A percentile compares a stretch with the other conserved stretches of the same genome.
These are phyloP conservation scores for Pyxicephalus adspersus DNA, from an alignment of 2,113 vertebrate species.

Conservation along the genomic window DNA sequence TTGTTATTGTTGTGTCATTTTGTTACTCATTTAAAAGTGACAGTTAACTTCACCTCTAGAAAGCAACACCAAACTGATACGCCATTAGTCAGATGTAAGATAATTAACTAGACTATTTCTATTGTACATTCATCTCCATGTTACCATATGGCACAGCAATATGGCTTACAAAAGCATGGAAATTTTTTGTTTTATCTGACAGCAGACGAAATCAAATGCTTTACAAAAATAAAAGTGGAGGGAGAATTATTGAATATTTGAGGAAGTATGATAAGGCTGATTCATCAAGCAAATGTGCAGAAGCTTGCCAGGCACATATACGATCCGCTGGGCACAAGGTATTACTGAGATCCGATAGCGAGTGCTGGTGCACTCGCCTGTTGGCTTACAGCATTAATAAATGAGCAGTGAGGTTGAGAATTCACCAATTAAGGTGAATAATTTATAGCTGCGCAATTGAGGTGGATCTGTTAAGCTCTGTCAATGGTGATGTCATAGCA, in stretches of 20 bases:
- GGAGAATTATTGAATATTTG: background rate
- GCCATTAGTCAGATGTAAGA: constrained; percentile 3
- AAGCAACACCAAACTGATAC: background rate
- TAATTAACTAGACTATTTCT: constrained; percentile 11
- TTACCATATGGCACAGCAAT: constrained; percentile 28
- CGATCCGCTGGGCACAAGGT: too few relatives aligned
- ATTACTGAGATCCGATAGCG: too few relatives aligned
- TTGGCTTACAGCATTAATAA: too few relatives aligned
- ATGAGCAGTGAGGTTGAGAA: too few relatives aligned
- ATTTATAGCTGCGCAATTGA: too few relatives aligned
- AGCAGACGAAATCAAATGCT: background rate
- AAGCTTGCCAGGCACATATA: too few relatives aligned
- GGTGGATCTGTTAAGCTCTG: too few relatives aligned
- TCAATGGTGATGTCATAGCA: too few relatives aligned
- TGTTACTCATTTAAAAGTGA: background rate
- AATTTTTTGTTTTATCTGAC: background rate
- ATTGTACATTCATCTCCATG: constrained; percentile 15
- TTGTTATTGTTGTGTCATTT: background rate
- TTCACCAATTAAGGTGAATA: too few relatives aligned
- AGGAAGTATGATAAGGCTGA: too few relatives aligned
- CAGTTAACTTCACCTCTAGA: constrained; percentile 5
- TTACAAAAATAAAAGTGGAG: background rate
- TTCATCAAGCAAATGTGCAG: too few relatives aligned
- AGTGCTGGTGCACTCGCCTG: too few relatives aligned
- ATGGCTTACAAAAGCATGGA: constrained; percentile 5